A percentile compares a stretch with the other conserved stretches of the same genome.
These are phyloP conservation scores for Rhabdornis inornatus DNA, from an alignment of 2,113 vertebrate genomes.

Conservation along the genomic window DNA sequence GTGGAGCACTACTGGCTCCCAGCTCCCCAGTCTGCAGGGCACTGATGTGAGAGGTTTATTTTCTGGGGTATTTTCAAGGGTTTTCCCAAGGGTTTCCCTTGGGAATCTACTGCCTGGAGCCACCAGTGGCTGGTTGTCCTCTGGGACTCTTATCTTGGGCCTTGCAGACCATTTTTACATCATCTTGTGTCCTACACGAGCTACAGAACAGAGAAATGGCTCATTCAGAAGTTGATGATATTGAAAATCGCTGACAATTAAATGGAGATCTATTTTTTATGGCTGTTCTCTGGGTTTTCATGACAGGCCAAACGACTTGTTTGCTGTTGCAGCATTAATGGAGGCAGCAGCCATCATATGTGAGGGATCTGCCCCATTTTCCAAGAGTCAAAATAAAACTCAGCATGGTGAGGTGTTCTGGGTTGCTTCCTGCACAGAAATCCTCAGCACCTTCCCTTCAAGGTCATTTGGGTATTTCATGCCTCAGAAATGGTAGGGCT, in stretches of 20 bases:
- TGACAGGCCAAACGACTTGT: neutral
- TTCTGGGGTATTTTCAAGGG: too few species aligned
- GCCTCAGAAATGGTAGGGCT: neutral
- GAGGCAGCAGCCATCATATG: neutral
- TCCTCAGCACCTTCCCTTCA: neutral
- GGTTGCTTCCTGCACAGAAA: neutral
- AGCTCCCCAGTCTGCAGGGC: neutral
- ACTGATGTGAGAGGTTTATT: neutral
- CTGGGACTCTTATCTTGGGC: accelerated
- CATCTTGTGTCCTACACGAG: neutral
- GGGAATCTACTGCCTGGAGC: neutral
- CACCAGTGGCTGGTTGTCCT: neutral
- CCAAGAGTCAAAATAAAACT: neutral
- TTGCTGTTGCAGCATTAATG: neutral
- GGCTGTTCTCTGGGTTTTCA: neutral
- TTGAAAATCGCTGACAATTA: neutral
- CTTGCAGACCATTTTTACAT: neutral
- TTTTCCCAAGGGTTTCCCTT: too few species aligned
- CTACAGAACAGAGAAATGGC: neutral
- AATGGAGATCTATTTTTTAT: neutral
- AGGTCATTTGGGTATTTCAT: neutral
- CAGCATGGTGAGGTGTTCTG: neutral
- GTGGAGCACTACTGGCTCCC: neutral
- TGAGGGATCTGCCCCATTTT: neutral
- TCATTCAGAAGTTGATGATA: neutral